Evolutionary conservation across 2,888 invertebrate genomes (phyloP).

Genomic region (Ichneumon xanthorius): DNA sequence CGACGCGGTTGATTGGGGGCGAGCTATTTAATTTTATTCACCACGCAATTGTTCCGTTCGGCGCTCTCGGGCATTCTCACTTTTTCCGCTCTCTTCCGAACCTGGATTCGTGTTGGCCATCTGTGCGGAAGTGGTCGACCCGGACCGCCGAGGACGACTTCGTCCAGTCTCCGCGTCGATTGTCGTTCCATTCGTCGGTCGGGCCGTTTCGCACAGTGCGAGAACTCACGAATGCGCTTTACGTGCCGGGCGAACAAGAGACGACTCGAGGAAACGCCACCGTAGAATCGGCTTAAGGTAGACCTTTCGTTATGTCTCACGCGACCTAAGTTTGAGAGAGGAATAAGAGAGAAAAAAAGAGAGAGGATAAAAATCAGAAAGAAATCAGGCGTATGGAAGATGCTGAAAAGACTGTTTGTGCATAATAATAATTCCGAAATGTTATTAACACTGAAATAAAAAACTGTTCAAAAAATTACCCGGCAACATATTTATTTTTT

Average conservation of each 20-base stretch:
- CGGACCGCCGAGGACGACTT: constrained; percentile 33
- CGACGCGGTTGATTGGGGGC: too few species aligned
- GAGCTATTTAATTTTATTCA: too few species aligned
- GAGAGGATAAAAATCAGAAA: too few species aligned
- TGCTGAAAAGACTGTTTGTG: too few species aligned
- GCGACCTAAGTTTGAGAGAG: too few species aligned
- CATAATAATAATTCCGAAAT: too few species aligned
- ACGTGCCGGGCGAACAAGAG: constrained; percentile 14
- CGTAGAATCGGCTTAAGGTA: background rate
- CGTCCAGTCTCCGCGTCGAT: background rate
- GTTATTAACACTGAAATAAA: too few species aligned
- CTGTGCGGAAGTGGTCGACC: constrained; percentile 2
- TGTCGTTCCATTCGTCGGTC: constrained; percentile 42
- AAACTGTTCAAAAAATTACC: too few species aligned
- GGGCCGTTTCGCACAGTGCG: constrained; percentile 9
- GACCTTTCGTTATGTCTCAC: too few species aligned
- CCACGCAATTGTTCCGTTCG: background rate
- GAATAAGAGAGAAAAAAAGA: too few species aligned
- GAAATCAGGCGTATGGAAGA: too few species aligned
- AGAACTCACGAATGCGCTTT: constrained; percentile 48
- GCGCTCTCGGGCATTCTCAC: background rate
- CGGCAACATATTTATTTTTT: too few species aligned
- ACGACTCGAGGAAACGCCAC: background rate
- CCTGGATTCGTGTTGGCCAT: background rate
- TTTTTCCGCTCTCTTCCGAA: constrained; percentile 2